These are phyloP conservation scores for Mythimna vitellina DNA, from an alignment of 2,888 invertebrate genomes.

Conservation along the genomic window DNA sequence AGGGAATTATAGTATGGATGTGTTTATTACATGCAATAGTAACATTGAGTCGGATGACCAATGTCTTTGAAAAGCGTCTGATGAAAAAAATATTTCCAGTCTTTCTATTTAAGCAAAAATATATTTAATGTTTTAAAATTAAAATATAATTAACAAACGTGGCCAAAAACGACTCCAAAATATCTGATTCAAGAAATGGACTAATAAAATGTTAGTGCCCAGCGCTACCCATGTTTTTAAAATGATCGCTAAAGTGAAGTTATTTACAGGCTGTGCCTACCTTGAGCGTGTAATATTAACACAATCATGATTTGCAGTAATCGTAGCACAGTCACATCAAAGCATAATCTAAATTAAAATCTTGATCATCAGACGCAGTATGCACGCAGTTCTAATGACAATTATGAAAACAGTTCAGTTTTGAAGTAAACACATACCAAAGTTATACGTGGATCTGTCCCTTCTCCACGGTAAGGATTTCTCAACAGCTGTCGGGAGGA, in stretches of 20 bases:
- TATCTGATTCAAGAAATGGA: conserved; percentile 17
- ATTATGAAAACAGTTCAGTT: conserved; percentile 70
- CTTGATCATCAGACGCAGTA: conserved; percentile 77
- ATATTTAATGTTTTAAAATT: conserved; percentile 9
- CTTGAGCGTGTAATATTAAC: conserved; percentile 37
- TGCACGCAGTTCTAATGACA: conserved; percentile 68
- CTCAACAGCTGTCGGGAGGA: conserved; percentile 94
- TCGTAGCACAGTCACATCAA: conserved; percentile 51
- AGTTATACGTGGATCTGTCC: conserved; percentile 93
- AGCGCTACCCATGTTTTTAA: conserved; percentile 19
- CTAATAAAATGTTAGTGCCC: conserved; percentile 20
- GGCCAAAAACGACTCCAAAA: conserved; percentile 36
- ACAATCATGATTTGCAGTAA: conserved; percentile 59
- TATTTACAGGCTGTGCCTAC: conserved; percentile 26
- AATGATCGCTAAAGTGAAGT: conserved; percentile 31
- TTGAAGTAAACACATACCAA: conserved; percentile 91
- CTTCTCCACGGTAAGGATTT: conserved; percentile 96
- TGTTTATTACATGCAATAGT: conserved; percentile 66
- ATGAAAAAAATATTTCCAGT: conserved; percentile 49
- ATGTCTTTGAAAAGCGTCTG: conserved; percentile 66
- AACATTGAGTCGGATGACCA: conserved; percentile 68
- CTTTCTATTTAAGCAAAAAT: conserved; percentile 32
- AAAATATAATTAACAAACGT: conserved; percentile 18
- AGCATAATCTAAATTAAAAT: conserved; percentile 65
- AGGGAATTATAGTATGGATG: conserved; percentile 67